Evolutionary conservation across 2,797 vertebrate species (phyloP), one percentile per base, ranked within the genome.

Genomic region (Pempheris klunzingeri): DNA sequence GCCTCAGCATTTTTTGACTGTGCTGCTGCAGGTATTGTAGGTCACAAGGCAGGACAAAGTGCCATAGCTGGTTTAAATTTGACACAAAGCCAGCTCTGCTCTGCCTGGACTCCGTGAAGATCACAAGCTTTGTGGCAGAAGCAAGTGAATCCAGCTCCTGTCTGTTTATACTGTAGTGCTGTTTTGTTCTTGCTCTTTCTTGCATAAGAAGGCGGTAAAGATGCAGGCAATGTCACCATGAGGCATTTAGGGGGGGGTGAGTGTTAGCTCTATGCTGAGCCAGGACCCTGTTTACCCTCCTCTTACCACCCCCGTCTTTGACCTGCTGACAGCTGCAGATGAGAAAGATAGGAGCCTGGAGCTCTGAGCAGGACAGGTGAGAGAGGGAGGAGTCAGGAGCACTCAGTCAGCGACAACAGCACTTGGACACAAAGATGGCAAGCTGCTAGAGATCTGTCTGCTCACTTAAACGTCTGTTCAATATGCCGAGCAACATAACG

Each of bases 291-390:
- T 90, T 93, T 91, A 87, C 84, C 89, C 87, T 88, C 72, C 77
- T 71, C 80, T 81, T 82, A 73, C 83, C 85, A 82, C 85, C 88
- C 87, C 81, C 82, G 73, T 77, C 82, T 71, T 77, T 85, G 88
- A 92, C 91, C 91, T 94, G 94, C 94, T 95, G 93, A 94, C 92
- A 94, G 93, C 93, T 94, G 93, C 93, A 94, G 94, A 95, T 95
- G 89, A 90, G 74, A 90, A 79, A 92, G 93, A 95, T 95, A 94
- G 89, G 78, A 91, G 87, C 90, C 87, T 88, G 85, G 86, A 92
- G 89, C 90, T 90, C 57, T 69, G 78, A 91, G 87, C 66, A 78
- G 90, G 87, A 92, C 92, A 93, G 92, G 91, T 93, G 92, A 93
- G 91, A 80, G 86, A 77, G 89, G 92, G 92, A 87, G 90, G 88